phyloP scores from a whole-genome alignment of 1,140 invertebrate species.

The Antheraea mylitta region DNA sequence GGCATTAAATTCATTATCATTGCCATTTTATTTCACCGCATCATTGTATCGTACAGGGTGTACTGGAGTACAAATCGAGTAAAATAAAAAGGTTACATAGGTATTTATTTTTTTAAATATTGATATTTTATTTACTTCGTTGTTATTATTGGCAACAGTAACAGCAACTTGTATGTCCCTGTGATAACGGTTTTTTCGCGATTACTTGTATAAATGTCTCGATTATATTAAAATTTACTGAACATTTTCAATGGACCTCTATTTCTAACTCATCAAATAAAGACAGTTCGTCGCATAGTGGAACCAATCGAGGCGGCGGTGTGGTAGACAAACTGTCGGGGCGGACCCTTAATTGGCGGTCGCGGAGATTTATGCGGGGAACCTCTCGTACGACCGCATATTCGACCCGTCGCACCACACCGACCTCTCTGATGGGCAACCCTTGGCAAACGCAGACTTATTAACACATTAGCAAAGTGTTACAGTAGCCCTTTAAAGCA shows the following conservation, averaged over 20 bases:
- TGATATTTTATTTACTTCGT: no score
- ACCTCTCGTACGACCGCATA: constrained; percentile 44
- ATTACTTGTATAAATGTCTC: no score
- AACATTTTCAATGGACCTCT: not conserved
- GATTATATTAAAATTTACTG: not conserved
- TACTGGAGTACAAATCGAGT: no score
- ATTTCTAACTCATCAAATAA: not conserved
- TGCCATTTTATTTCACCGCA: no score
- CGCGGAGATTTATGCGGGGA: constrained; percentile 73
- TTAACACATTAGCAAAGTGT: constrained; percentile 34
- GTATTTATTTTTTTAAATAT: no score
- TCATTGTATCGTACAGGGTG: no score
- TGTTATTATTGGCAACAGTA: no score
- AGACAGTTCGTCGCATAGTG: constrained; percentile 30
- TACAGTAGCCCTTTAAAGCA: constrained; percentile 1
- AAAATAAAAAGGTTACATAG: no score
- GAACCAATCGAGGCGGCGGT: constrained; percentile 65
- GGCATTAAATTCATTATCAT: no score
- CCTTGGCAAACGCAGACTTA: constrained; percentile 34
- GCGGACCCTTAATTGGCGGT: constrained; percentile 74
- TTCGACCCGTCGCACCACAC: constrained; percentile 23
- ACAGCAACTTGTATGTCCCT: no score
- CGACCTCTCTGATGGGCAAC: constrained; percentile 19
- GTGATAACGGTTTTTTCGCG: no score
- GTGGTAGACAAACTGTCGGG: constrained; percentile 73